Conservation (phyloP, 2,888 invertebrate genomes). For the Parnassius apollo region DNA sequence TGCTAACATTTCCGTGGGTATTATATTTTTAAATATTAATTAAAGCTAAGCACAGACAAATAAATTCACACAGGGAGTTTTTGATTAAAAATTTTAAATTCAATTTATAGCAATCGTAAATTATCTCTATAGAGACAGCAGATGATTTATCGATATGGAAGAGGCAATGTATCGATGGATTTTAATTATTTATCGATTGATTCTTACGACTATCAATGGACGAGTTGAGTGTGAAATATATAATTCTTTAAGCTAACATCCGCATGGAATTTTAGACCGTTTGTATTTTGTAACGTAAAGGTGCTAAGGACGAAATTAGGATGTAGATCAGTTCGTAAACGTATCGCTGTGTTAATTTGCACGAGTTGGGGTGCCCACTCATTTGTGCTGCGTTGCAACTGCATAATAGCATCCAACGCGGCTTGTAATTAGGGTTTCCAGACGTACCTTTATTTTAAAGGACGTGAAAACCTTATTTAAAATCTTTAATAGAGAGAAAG, state of each 20-base stretch:
- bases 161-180: constrained; percentile 46
- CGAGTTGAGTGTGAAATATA: neutral
- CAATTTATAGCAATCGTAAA: constrained; percentile 19
- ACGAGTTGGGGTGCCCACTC: constrained; percentile 44
- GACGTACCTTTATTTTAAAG: no score
- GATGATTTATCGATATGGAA: constrained; percentile 32
- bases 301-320: neutral
- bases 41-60: constrained; percentile 5
- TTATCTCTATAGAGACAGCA: constrained; percentile 36
- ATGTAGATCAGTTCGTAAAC: neutral
- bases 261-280: neutral
- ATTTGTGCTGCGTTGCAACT: constrained; percentile 21
- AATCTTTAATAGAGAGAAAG: no score
- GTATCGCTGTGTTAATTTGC: constrained; percentile 42
- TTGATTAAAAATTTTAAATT: constrained; percentile 22
- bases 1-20: neutral
- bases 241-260: neutral
- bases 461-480: no score
- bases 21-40: constrained; percentile 16
- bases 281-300: neutral
- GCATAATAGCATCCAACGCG: constrained; percentile 2
- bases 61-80: constrained; percentile 9
- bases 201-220: constrained; percentile 26
- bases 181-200: constrained; percentile 48
- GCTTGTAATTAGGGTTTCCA: no score